Conservation (phyloP, 2,888 invertebrate species). For the Meliscaeva auricollis region DNA sequence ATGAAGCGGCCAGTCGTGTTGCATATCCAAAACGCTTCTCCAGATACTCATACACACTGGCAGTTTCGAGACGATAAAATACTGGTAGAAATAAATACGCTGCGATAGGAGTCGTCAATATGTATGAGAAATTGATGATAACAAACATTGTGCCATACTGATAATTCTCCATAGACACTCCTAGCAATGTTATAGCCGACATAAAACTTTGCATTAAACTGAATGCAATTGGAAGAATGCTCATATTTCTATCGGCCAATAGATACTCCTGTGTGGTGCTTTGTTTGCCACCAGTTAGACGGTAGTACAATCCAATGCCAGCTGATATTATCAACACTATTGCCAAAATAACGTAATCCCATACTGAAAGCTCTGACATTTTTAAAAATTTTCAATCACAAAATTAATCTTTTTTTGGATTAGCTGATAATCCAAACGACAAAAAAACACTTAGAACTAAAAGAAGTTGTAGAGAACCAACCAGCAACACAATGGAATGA, state of each 20-base stretch:
- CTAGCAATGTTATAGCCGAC: conserved; percentile 95
- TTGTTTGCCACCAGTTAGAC: conserved; percentile 93
- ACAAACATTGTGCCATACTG: conserved; percentile 92
- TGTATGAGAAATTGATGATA: conserved; percentile 90
- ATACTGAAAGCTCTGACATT: conserved; percentile 85
- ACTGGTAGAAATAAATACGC: conserved; percentile 93
- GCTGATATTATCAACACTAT: conserved; percentile 89
- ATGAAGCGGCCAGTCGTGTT: conserved; percentile 91
- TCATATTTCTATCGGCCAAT: conserved; percentile 92
- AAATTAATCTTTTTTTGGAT: neutral
- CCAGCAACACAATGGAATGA: neutral
- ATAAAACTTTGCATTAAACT: conserved; percentile 97
- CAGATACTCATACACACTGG: conserved; percentile 97
- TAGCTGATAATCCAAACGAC: neutral
- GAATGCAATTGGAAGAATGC: conserved; percentile 92
- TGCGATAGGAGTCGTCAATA: conserved; percentile 90
- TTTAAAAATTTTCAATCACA: neutral
- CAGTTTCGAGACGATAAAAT: conserved; percentile 92
- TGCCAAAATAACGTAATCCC: conserved; percentile 91
- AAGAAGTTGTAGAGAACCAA: neutral
- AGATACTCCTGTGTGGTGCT: conserved; percentile 94
- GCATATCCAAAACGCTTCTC: conserved; percentile 93
- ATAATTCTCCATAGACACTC: conserved; percentile 95
- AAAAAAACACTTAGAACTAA: neutral
- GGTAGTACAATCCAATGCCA: conserved; percentile 92